A percentile compares a stretch with the other conserved stretches of the same genome.
Conservation (phyloP, 2,888 invertebrate species). For the Clistopyga incitator region DNA sequence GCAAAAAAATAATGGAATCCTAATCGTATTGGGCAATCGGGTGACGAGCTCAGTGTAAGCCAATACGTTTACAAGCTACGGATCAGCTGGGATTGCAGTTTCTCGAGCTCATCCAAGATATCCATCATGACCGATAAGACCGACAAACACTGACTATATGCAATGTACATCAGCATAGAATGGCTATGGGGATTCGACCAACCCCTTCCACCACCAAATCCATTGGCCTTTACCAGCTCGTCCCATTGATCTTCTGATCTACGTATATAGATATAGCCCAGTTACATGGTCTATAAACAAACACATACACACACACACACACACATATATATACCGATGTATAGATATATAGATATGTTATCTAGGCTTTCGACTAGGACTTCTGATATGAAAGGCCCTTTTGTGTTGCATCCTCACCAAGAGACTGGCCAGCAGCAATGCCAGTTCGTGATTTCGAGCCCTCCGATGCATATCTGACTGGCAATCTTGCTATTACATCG, state of each 20-base stretch:
- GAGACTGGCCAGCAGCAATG: conserved; percentile 38
- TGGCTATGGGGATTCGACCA: conserved; percentile 3
- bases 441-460: conserved; percentile 32
- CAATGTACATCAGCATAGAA: not conserved
- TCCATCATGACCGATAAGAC: conserved; percentile 26
- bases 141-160: conserved; percentile 11
- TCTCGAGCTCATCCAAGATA: conserved; percentile 18
- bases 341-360: too few relatives aligned
- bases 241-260: conserved; percentile 45
- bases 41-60: not conserved
- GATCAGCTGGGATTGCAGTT: conserved; percentile 9
- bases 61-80: conserved; percentile 3
- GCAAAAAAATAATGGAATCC: not conserved
- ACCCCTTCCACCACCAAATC: conserved; percentile 13
- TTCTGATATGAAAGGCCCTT: conserved; percentile 59
- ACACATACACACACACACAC: not conserved
- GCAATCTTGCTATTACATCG: conserved; percentile 27
- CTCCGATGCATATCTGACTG: conserved; percentile 26
- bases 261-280: conserved; percentile 16
- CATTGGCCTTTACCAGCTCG: conserved; percentile 46
- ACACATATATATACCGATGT: too few relatives aligned
- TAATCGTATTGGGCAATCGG: not conserved
- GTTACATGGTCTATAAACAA: conserved; percentile 2
- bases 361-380: conserved; percentile 36
- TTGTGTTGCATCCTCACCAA: conserved; percentile 49